Evolutionary conservation across 2,888 invertebrate species (phyloP), one percentile per base, ranked within the genome.

Genomic region (Cantharis rustica): DNA sequence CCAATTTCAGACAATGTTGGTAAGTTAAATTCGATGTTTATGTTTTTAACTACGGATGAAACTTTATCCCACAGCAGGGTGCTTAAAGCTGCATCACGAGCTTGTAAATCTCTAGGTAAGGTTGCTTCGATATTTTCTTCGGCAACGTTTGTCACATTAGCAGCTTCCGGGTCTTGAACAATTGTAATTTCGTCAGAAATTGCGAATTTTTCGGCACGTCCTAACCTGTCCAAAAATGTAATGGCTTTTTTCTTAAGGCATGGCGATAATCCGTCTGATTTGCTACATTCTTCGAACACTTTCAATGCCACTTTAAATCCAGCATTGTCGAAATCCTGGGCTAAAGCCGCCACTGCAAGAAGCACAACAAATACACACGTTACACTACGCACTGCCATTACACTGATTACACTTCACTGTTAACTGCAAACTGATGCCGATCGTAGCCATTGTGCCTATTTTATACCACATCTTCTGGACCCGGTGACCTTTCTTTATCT

Each of bases 231-330:
- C 81, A 95, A 92, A 86, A 95, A 95, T 1, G 94, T 89, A 75
- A 95, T 92, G 0, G 95, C 95, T 85, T 95, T 95, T 87, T 94
- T 95, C 89, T 95, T 95, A 71, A 95, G 88, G 85, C 95, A 95
- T 20, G 93, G 93, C 72, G 93, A 89, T 72, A 95, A 89, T 69
- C 93, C 94, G 76, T 93, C 93, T 1, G 92, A 88, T 79, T 91
- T 91, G 79, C 63, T 91, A 85, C 95, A 95, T 83, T 95, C 95
- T 82, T 95, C 95, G 86, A 95, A 95, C 79, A 95, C 90, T 83
- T 93, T 92, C 83, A 92, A 89, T 5, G 93, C 87, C 68, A 93
- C 91, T 77, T 92, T 91, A 82, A 94, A 89, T 75, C 95, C 93
- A 76, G 92, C 88, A 81, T 87, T 90, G 75, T 90, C 90, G 75